Evolutionary conservation across 2,888 invertebrate species (phyloP), one percentile per base, ranked within the genome.

Genomic region (Boloria euphrosyne): DNA sequence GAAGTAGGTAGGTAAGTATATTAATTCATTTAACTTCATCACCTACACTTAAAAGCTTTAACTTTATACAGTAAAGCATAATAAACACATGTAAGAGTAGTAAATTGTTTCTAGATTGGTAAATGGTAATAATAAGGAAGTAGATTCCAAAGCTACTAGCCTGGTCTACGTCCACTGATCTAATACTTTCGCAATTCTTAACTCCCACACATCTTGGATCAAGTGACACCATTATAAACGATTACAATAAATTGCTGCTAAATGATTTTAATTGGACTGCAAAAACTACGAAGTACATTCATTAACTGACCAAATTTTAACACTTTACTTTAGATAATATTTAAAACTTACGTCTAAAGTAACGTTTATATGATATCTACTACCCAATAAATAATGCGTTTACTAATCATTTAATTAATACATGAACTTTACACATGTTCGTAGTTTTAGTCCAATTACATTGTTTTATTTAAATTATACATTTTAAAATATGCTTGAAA

Each of bases 181-280:
- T 68, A 62, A 68, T 74, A 76, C 73, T 78, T 76, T 73, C 71
- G 76, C 75, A 75, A 77, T 75, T 71, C 65, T 65, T 67, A 67
- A 46, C 72, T 68, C 73, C 68, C 73, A 63, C 73, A 71, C 71
- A 62, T 65, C 27, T 50, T 57, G 63, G 51, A 62, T 64, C 68
- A 66, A 65, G 70, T 69, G 70, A 69, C 72, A 73, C 72, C 62
- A 57, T 71, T 73, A 71, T 71, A 73, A 71, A 71, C 72, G 69
- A 67, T 55, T 38, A 52, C 62, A 62, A 69, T 65, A 62, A 71
- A 69, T 69, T 69, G 69, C 63, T 68, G 53, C 62, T 71, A 67
- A 70, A 70, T 58, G 70, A 67, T 72, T 73, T 67, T 72, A 75
- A 76, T 77, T 72, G 70, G 63, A 66, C 62, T 57, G 44, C 60